A percentile compares a stretch with the other conserved stretches of the same genome.
These are phyloP conservation scores for Hylaeus volcanicus DNA, from an alignment of 1,140 invertebrate genomes.

Conservation along the genomic window DNA sequence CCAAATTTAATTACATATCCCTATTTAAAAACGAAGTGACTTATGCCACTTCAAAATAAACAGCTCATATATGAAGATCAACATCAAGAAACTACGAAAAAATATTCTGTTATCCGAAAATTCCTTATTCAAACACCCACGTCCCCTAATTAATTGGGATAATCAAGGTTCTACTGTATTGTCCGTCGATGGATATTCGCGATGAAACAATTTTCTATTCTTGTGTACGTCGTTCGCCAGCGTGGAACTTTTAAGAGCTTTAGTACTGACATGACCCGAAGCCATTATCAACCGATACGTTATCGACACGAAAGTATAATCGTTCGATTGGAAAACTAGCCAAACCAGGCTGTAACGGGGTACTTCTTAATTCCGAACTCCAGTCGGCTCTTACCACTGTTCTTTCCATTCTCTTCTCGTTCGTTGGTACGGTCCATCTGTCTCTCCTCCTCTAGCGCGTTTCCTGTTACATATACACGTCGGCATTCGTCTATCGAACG, in stretches of 20 bases:
- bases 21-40: no score
- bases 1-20: no score
- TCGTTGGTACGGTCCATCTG: not conserved
- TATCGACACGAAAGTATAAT: slow-evolving; percentile 78
- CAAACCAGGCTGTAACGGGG: slow-evolving; percentile 29
- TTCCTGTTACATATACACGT: slow-evolving; percentile 40
- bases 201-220: not conserved
- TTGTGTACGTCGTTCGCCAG: slow-evolving; percentile 7
- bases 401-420: slow-evolving; percentile 32
- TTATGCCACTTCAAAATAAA: no score
- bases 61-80: no score
- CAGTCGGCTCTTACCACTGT: slow-evolving; percentile 32
- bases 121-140: no score
- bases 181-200: not conserved
- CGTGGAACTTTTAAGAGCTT: slow-evolving; percentile 36
- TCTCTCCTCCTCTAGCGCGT: not conserved
- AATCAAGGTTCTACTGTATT: not conserved
- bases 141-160: no score
- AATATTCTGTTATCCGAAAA: no score
- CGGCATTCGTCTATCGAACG: slow-evolving; percentile 5
- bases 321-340: slow-evolving; percentile 64
- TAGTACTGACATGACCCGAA: slow-evolving; percentile 62
- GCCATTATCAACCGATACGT: slow-evolving; percentile 78
- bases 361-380: slow-evolving; percentile 45
- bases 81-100: no score